Conservation (phyloP, 2,797 vertebrate genomes). For the Craterocephalus amniculus region DNA sequence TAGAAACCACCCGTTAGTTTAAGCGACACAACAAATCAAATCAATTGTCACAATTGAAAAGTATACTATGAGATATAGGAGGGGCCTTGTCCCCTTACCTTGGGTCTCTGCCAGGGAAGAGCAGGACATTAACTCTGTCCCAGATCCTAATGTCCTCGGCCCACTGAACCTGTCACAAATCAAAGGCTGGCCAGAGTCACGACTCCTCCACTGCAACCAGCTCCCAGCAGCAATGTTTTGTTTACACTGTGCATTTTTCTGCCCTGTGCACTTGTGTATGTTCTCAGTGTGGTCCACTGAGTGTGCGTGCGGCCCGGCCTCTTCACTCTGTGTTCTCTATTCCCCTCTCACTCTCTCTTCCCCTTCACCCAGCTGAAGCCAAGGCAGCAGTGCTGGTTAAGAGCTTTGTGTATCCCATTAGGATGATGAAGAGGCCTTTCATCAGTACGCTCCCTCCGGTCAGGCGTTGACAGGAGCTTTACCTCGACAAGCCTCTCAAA, state of each 20-base stretch:
- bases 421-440: conserved; percentile 87
- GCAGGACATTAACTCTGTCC: conserved; percentile 65
- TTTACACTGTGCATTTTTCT: conserved; percentile 57
- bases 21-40: conserved; percentile 20
- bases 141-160: conserved; percentile 47
- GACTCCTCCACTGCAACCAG: conserved; percentile 29
- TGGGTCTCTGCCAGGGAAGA: conserved; percentile 39
- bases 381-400: conserved; percentile 78
- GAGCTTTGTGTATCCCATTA: conserved; percentile 85
- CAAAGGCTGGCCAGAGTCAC: conserved; percentile 38
- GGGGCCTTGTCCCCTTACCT: conserved; percentile 3
- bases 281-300: conserved; percentile 45
- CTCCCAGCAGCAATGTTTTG: conserved; percentile 49
- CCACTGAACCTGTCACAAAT: conserved; percentile 59
- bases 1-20: not conserved
- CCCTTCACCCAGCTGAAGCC: conserved; percentile 63
- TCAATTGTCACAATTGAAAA: not conserved
- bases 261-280: conserved; percentile 48
- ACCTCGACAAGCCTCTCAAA: conserved; percentile 83
- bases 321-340: conserved; percentile 31
- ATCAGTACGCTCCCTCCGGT: conserved; percentile 82
- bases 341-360: conserved; percentile 15
- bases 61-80: conserved; percentile 23
- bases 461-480: conserved; percentile 82
- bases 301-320: conserved; percentile 55